phyloP scores from a whole-genome alignment of 2,797 vertebrate species.

The Myotis myotis region DNA sequence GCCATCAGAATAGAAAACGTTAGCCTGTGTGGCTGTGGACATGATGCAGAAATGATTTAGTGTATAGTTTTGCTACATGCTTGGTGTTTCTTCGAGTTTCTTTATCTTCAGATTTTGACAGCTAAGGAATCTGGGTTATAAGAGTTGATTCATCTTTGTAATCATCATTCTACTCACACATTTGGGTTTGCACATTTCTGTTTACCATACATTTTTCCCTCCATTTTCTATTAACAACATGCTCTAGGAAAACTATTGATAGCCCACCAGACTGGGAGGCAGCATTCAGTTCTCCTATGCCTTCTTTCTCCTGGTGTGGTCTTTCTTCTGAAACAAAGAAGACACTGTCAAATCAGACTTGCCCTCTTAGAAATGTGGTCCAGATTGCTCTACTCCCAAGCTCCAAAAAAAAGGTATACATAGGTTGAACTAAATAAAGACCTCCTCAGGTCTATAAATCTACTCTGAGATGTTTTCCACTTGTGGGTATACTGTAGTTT shows the following conservation, averaged over 20 bases:
- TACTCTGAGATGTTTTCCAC: background rate
- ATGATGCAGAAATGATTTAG: conserved; percentile 81
- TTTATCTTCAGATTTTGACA: conserved; percentile 77
- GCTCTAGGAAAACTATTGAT: conserved; percentile 79
- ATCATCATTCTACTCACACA: conserved; percentile 69
- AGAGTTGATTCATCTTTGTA: conserved; percentile 73
- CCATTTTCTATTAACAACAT: conserved; percentile 76
- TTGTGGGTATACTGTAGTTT: background rate
- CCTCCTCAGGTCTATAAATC: background rate
- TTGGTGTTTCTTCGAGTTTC: conserved; percentile 80
- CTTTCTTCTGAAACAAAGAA: conserved; percentile 74
- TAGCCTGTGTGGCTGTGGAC: conserved; percentile 82
- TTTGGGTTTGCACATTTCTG: conserved; percentile 75
- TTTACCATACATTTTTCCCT: conserved; percentile 76
- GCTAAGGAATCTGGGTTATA: conserved; percentile 77
- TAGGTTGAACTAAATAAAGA: background rate
- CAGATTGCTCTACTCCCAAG: conserved; percentile 80
- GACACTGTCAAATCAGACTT: conserved; percentile 69
- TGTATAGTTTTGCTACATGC: conserved; percentile 74
- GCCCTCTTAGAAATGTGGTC: conserved; percentile 71
- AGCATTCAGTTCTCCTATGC: conserved; percentile 54
- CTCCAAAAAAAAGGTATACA: conserved; percentile 65
- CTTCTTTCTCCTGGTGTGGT: conserved; percentile 43
- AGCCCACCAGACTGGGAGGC: conserved; percentile 54
- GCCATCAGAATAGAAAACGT: conserved; percentile 86